These are phyloP conservation scores for Zenarchopterus dispar DNA, from an alignment of 2,797 vertebrate species.

Conservation along the genomic window DNA sequence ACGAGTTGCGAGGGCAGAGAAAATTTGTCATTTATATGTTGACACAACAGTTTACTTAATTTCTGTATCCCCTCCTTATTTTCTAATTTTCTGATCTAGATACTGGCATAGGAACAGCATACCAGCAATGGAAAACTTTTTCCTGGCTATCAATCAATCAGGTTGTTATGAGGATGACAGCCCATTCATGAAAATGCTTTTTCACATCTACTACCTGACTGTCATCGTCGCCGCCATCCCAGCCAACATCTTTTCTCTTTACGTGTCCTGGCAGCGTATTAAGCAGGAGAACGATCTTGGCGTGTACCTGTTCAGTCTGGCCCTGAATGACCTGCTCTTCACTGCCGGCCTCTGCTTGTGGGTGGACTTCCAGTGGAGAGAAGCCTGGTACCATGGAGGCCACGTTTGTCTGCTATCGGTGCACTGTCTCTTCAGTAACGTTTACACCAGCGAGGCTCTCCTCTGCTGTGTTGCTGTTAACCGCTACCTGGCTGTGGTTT, in stretches of 20 bases:
- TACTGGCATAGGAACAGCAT: constrained; percentile 12
- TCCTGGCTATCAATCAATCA: constrained; percentile 25
- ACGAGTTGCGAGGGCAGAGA: no score
- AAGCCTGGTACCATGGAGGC: constrained; percentile 80
- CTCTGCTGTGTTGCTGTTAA: constrained; percentile 73
- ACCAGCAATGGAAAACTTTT: constrained; percentile 60
- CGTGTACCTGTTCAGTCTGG: constrained; percentile 89
- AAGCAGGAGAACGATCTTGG: constrained; percentile 87
- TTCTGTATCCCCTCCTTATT: not conserved
- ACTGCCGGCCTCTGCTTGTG: constrained; percentile 84
- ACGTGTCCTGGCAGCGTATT: constrained; percentile 85
- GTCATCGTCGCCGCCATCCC: constrained; percentile 85
- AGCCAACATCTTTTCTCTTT: constrained; percentile 84
- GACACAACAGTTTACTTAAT: not conserved
- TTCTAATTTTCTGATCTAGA: constrained; percentile 34
- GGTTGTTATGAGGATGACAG: constrained; percentile 64
- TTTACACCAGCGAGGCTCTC: constrained; percentile 66
- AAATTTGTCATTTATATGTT: not conserved
- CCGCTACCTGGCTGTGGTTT: constrained; percentile 62
- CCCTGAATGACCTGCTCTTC: constrained; percentile 87
- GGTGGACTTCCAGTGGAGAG: constrained; percentile 84
- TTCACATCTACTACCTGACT: constrained; percentile 80
- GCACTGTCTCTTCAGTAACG: constrained; percentile 81
- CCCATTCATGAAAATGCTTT: constrained; percentile 66
- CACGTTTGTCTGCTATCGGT: constrained; percentile 76